phyloP scores from a whole-genome alignment of 2,888 invertebrate species.

The Epirrita christyi region DNA sequence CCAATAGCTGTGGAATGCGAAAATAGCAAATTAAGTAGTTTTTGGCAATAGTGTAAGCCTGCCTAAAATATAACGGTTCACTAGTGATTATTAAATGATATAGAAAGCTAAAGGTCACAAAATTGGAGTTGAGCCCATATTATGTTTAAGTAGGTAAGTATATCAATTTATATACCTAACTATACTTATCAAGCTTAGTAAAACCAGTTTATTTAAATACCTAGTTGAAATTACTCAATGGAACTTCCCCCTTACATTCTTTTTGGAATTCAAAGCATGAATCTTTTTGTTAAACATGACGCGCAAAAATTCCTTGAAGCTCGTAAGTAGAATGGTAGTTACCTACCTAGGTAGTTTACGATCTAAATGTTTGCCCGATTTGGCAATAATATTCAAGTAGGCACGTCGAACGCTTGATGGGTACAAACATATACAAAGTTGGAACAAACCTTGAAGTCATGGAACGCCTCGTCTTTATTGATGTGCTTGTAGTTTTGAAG shows the following conservation, averaged over 20 bases:
- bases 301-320: neutral
- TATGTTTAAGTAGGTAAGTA: too few species aligned
- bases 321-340: neutral
- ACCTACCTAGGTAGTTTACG: neutral
- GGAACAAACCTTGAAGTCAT: conserved; percentile 87
- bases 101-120: neutral
- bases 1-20: conserved; percentile 80
- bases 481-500: conserved; percentile 89
- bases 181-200: too few species aligned
- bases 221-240: too few species aligned
- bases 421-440: conserved; percentile 24
- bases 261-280: too few species aligned
- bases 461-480: conserved; percentile 87
- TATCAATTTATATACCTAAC: too few species aligned
- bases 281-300: neutral
- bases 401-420: conserved; percentile 8
- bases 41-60: neutral
- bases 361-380: conserved; percentile 3
- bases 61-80: neutral
- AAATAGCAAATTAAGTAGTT: conserved; percentile 2
- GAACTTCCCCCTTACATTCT: too few species aligned
- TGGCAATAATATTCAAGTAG: conserved; percentile 12
- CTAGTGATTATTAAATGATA: neutral
- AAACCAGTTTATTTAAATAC: too few species aligned
- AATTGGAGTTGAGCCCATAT: neutral